phyloP scores from a whole-genome alignment of 2,113 vertebrate species.

The Hyperoodon ampullatus region DNA sequence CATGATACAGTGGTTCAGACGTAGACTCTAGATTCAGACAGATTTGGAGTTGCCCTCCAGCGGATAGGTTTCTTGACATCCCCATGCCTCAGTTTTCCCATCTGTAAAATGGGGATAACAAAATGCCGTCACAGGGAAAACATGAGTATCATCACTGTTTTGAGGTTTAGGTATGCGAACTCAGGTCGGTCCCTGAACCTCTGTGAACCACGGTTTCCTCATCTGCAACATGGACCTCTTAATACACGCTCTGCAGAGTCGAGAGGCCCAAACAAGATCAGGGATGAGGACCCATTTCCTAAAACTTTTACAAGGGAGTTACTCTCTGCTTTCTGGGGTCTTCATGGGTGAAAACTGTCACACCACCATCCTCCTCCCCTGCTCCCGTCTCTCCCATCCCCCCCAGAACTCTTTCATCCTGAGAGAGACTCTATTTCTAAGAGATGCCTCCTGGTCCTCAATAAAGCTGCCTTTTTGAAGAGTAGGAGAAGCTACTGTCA shows the following conservation, averaged over 20 bases:
- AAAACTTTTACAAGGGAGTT: neutral
- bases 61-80: neutral
- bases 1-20: too few relatives aligned
- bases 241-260: neutral
- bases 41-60: neutral
- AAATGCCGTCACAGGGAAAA: neutral
- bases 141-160: neutral
- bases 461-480: neutral
- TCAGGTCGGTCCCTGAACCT: neutral
- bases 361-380: too few relatives aligned
- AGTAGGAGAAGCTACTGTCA: neutral
- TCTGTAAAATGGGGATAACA: neutral
- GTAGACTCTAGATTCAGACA: neutral
- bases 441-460: neutral
- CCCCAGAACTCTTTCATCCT: neutral
- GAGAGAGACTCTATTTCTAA: neutral
- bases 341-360: neutral
- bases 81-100: neutral
- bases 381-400: neutral
- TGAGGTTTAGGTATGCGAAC: too few relatives aligned
- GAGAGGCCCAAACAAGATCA: neutral
- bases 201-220: neutral
- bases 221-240: neutral
- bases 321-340: neutral
- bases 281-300: rapidly evolving